phyloP scores from a whole-genome alignment of 2,113 vertebrate species.

The Urocynchramus pylzowi region DNA sequence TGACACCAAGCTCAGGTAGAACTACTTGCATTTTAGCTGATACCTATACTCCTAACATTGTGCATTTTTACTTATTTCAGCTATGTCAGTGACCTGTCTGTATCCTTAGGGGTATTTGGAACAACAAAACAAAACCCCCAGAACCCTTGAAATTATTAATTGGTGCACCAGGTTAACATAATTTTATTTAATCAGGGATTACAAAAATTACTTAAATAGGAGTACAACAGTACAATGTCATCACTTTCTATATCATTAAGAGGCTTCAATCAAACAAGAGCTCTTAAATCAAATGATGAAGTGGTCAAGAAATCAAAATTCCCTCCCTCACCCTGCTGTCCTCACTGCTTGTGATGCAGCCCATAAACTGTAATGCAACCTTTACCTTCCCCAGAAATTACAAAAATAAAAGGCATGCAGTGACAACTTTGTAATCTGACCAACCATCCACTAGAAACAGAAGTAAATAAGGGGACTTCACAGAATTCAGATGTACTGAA shows the following conservation, averaged over 20 bases:
- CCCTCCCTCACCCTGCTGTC: background rate
- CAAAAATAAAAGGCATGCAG: background rate
- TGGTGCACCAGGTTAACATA: background rate
- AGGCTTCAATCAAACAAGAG: background rate
- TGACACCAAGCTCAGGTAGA: background rate
- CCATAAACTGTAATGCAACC: background rate
- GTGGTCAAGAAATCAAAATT: background rate
- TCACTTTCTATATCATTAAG: background rate
- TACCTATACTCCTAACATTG: background rate
- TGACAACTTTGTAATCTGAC: background rate
- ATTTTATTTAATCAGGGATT: background rate
- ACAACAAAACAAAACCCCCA: background rate
- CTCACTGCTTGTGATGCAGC: background rate
- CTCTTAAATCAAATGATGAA: background rate
- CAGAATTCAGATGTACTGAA: background rate
- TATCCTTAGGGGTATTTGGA: background rate
- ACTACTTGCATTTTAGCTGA: background rate
- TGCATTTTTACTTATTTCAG: background rate
- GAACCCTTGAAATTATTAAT: background rate
- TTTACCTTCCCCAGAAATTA: background rate
- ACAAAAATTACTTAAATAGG: background rate
- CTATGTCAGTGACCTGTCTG: background rate
- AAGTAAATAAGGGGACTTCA: background rate
- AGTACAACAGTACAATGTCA: background rate
- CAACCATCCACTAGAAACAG: background rate